Conservation (phyloP, 2,888 invertebrate genomes). For the Heteromurus nitidus region DNA sequence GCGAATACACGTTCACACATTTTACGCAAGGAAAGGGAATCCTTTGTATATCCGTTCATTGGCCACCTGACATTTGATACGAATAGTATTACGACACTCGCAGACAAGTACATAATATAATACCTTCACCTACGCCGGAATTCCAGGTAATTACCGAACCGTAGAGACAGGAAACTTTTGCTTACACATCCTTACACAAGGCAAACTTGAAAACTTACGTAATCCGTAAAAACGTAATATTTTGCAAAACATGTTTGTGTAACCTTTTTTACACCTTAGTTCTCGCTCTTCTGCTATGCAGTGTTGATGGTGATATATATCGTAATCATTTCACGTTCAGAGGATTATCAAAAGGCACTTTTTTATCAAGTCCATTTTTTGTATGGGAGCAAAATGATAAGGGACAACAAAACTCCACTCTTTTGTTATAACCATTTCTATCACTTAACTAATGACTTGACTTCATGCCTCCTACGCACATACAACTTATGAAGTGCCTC, state of each 20-base stretch:
- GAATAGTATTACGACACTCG: background rate
- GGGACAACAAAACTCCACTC: background rate
- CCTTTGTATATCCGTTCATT: constrained; percentile 34
- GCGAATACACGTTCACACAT: too few relatives aligned
- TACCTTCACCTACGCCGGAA: constrained; percentile 1
- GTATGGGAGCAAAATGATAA: too few relatives aligned
- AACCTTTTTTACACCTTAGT: too few relatives aligned
- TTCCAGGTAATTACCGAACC: constrained; percentile 55
- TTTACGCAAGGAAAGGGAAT: too few relatives aligned
- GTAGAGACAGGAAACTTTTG: background rate
- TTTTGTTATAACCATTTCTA: background rate
- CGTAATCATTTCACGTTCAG: too few relatives aligned
- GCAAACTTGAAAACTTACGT: too few relatives aligned
- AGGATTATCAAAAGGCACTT: too few relatives aligned
- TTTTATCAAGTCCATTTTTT: too few relatives aligned
- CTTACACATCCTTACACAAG: background rate
- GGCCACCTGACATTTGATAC: constrained; percentile 49
- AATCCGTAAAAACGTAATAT: too few relatives aligned
- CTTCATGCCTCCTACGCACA: background rate
- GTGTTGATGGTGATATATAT: too few relatives aligned
- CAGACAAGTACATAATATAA: background rate
- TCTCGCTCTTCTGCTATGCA: too few relatives aligned
- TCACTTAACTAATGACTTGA: background rate
- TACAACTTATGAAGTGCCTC: background rate
- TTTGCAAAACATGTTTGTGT: too few relatives aligned